Percentiles rank a stretch among this genome's conserved stretches.
Conservation (phyloP, 2,888 invertebrate species). For the Drosophila fungiperda region DNA sequence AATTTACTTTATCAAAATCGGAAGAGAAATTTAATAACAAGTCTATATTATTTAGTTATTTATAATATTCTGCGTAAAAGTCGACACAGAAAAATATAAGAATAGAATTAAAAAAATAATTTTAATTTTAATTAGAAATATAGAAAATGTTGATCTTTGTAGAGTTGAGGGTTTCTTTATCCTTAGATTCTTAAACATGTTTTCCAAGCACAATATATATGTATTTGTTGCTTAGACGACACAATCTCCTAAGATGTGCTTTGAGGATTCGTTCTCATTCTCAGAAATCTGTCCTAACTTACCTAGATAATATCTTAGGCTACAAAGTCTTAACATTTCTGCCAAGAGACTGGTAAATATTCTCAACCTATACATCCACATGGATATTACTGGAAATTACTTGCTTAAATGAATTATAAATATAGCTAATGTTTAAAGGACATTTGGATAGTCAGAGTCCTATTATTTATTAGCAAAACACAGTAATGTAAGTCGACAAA, state of each 20-base stretch:
- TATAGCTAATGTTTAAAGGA: neutral
- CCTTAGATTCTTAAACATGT: neutral
- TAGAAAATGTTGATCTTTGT: no score
- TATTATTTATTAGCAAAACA: neutral
- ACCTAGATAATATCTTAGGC: neutral
- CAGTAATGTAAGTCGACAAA: neutral
- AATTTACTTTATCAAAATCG: no score
- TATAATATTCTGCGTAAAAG: no score
- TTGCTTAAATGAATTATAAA: neutral
- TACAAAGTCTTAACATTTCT: neutral
- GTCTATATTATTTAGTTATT: no score
- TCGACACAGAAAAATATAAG: no score
- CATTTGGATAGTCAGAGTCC: neutral
- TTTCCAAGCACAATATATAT: neutral
- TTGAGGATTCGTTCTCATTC: neutral
- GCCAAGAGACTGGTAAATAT: neutral
- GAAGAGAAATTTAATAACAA: no score
- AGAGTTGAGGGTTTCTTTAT: neutral
- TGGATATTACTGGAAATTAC: neutral
- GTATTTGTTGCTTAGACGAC: neutral
- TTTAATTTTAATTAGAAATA: no score
- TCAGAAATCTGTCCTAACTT: neutral
- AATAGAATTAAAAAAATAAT: neutral
- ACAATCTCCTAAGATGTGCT: neutral
- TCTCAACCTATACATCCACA: neutral